Evolutionary conservation across 35 echinoderm and acorn worm genomes (phyloP), one percentile per base, ranked within the genome.

Genomic region (Eucidaris tribuloides): DNA sequence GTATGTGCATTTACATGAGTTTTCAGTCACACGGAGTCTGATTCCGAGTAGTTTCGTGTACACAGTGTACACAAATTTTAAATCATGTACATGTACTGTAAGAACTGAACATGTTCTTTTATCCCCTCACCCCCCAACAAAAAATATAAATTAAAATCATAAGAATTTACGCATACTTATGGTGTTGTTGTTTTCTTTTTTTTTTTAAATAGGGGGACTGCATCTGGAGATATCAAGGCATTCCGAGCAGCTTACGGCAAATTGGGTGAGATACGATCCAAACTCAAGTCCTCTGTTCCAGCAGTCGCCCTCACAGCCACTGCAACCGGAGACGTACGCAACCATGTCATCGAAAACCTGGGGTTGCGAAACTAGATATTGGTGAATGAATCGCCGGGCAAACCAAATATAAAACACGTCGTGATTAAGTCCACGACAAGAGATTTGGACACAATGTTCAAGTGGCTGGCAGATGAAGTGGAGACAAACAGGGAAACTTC

Each of bases 231-330:
- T 63, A 63, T 27, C 59, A 63, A 63, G 59, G 82, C 82, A 25
- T 85, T 85, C 64, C 43, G 82, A 27, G 57, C 31, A 6, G 65
- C 24, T 15, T 85, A 85, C 38, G 82, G 82, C 15, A 54, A 71
- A 65, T 40, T 84, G 7, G 81, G 23, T 27, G 81, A 84, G 62
- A 31, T 46, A 5, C 71, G 82, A 40, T 17, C 24, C 45, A 52
- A 52, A 52, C 48, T 52, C 48, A 52, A 52, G 48, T 52, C n/a
- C 9, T 52, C 48, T 11, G 48, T 52, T 52, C 48, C 48, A 9
- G 48, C 48, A 11, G 48, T 52, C n/a, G 48, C 48, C 9, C 46
- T 52, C 9, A 52, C 48, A 52, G 48, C 9, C 48, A n/a, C 48
- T 52, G 48, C 48, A 52, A 52, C 48, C 48, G 9, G 48, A 52